Base-by-base conservation (phyloP, 2,113 vertebrate genomes). In the Tragelaphus scriptus region DNA sequence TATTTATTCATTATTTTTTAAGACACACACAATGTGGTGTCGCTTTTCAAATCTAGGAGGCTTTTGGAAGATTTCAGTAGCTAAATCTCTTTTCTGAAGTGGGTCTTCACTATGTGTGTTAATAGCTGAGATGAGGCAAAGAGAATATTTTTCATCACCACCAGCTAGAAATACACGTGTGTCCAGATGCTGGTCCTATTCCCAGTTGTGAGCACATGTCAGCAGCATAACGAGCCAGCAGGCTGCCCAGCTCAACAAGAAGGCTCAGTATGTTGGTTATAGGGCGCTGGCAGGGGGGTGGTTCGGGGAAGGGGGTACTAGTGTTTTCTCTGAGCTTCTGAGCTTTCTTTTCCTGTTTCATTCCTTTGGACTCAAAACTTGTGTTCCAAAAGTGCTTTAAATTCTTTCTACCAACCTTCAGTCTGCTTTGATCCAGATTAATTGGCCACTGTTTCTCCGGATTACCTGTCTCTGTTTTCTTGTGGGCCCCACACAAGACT, bases 61-160 rank as follows among this genome's bases (percentile, higher is more conserved):
- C 44, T 71, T 92, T 36, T 90, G 44, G 75, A 53, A 92, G 95
- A 89, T 61, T 28, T 44, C 30, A 80, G 21, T 11, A 81, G 28
- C 47, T 75, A 92, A 56, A 23, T 63, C 30, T 88, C 61, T 65
- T 53, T 51, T 94, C 89, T 36, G 16, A 88, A 82, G 51, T 86
- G 19, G 65, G 82, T 6, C 63, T 68, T 82, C 49, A n/a, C 71
- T 94, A 85, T 87, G 16, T 75, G 40, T 90, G 91, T 93, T 94
- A 63, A 80, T 90, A 95, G 81, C 87, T 86, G 23, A 36, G 26
- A 40, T 21, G 28, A 94, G 88, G 58, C 44, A 4, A 55, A 75
- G 49, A 82, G 49, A 30, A 2, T n/a, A 32, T 86, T 88, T 87
- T 71, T 36, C 7, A 12, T 25, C 44, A 30, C 44, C 17, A 6